Evolutionary conservation across 2,113 vertebrate species (phyloP).

Genomic region (Lynx canadensis): DNA sequence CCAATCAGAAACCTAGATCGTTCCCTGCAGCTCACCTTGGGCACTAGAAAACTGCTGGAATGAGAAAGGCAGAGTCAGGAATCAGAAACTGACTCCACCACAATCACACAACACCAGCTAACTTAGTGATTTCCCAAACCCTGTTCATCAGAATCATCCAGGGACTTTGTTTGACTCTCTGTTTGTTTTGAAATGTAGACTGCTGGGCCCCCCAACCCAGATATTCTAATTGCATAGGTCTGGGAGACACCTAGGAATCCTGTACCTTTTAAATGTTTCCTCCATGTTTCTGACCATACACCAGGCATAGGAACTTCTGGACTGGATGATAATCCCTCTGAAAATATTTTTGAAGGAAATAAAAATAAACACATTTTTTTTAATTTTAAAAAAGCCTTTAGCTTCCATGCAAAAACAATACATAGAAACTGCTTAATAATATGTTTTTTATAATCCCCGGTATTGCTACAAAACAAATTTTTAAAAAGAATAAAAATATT

Average conservation of each 20-base stretch:
- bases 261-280: not conserved
- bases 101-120: not conserved
- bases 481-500: not conserved
- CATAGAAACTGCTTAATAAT: not conserved
- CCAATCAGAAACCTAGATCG: no score
- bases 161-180: not conserved
- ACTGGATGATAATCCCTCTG: not conserved
- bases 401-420: not conserved
- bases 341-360: constrained; percentile 16
- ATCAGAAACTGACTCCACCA: not conserved
- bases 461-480: not conserved
- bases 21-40: not conserved
- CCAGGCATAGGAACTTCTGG: not conserved
- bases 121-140: not conserved
- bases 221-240: not conserved
- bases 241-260: not conserved
- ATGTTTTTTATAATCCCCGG: not conserved
- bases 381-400: not conserved
- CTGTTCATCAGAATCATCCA: not conserved
- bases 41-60: not conserved
- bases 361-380: not conserved
- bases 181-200: not conserved
- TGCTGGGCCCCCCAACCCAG: not conserved
- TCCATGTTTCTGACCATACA: not conserved
- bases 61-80: not conserved